These are phyloP conservation scores for Mamestra brassicae DNA, from an alignment of 2,888 invertebrate species.

Conservation along the genomic window DNA sequence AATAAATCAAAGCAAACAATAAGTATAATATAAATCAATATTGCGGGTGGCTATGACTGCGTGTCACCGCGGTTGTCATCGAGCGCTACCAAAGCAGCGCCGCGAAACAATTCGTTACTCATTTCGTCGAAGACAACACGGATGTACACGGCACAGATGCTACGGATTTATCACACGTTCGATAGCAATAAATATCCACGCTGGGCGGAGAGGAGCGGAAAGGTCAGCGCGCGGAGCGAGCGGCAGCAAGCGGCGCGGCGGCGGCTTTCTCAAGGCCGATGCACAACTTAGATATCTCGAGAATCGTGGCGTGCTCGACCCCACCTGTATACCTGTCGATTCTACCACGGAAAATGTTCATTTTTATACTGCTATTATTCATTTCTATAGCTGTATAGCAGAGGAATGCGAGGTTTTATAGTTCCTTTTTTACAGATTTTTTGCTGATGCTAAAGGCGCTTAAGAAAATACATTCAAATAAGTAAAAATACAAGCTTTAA, in stretches of 20 bases:
- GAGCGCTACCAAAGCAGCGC: slow-evolving; percentile 70
- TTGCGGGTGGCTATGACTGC: slow-evolving; percentile 50
- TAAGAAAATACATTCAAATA: slow-evolving; percentile 55
- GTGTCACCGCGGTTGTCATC: slow-evolving; percentile 63
- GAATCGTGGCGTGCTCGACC: slow-evolving; percentile 80
- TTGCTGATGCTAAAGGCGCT: slow-evolving; percentile 33
- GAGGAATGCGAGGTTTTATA: slow-evolving; percentile 42
- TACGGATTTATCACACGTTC: slow-evolving; percentile 82
- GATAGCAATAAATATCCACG: slow-evolving; percentile 83
- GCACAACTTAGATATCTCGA: slow-evolving; percentile 81
- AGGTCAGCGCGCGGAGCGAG: slow-evolving; percentile 77
- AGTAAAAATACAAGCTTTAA: slow-evolving; percentile 53
- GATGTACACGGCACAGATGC: slow-evolving; percentile 81
- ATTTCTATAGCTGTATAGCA: slow-evolving; percentile 46
- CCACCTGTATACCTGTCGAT: slow-evolving; percentile 78
- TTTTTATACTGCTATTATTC: slow-evolving; percentile 53
- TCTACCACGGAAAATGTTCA: slow-evolving; percentile 64
- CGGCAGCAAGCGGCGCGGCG: slow-evolving; percentile 69
- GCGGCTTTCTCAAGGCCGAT: slow-evolving; percentile 86
- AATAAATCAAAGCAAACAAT: slow-evolving; percentile 50
- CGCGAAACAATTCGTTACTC: slow-evolving; percentile 72
- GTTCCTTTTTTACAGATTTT: slow-evolving; percentile 39
- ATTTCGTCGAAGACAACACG: slow-evolving; percentile 79
- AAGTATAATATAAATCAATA: slow-evolving; percentile 58
- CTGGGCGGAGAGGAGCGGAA: slow-evolving; percentile 80